Conservation (phyloP, 2,113 vertebrate species). For the Pavo muticus region DNA sequence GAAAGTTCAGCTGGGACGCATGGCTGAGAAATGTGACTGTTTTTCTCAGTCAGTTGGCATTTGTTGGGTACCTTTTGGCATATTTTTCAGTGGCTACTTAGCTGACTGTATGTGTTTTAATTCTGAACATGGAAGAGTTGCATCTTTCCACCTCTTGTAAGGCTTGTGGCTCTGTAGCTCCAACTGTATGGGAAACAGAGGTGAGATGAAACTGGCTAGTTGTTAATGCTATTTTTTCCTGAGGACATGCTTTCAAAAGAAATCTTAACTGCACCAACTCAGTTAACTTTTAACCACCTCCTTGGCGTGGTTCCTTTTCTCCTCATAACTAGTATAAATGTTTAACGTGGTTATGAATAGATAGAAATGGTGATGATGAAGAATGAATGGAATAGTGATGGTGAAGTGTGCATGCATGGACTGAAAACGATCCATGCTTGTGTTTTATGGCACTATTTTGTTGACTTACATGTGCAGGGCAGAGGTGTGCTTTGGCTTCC, state of each 20-base stretch:
- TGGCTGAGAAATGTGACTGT: slow-evolving; percentile 8
- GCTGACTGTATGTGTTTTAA: neutral
- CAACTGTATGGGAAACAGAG: neutral
- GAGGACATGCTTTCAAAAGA: neutral
- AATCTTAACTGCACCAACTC: neutral
- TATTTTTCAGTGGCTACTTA: neutral
- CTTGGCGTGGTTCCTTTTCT: neutral
- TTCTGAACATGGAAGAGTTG: neutral
- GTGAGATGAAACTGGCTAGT: neutral
- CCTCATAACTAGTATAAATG: neutral
- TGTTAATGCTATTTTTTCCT: neutral
- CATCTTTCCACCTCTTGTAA: neutral
- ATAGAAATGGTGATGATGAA: neutral
- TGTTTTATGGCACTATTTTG: neutral
- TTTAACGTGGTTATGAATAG: neutral
- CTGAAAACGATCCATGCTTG: neutral
- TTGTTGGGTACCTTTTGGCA: neutral
- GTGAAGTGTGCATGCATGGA: neutral
- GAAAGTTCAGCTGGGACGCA: slow-evolving; percentile 19
- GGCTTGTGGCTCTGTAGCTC: neutral
- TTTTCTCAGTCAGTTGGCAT: neutral
- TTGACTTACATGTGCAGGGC: neutral
- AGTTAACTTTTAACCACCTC: neutral
- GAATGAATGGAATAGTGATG: neutral
- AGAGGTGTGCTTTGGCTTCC: neutral